Percentiles rank a stretch among this genome's conserved stretches.
Conservation (phyloP, 2,888 invertebrate genomes). For the Acanthacorydalis orientalis region DNA sequence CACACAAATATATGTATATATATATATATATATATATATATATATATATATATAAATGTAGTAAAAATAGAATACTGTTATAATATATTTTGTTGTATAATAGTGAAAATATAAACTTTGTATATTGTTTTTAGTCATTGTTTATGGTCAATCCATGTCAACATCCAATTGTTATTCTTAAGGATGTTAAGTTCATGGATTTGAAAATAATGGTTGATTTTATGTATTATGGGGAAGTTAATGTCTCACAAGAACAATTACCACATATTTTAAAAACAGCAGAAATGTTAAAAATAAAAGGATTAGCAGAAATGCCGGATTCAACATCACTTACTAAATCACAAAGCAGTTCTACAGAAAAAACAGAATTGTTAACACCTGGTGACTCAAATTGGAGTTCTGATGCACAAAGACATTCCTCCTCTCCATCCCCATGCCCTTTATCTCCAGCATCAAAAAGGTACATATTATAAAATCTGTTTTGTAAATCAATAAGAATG, state of each 20-base stretch:
- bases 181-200: constrained; percentile 74
- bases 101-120: background rate
- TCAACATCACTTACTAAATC: constrained; percentile 56
- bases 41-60: too few species aligned
- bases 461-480: constrained; percentile 12
- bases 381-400: constrained; percentile 38
- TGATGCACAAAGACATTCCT: constrained; percentile 37
- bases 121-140: constrained; percentile 42
- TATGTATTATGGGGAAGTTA: constrained; percentile 86
- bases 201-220: constrained; percentile 79
- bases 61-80: too few species aligned
- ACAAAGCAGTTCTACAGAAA: constrained; percentile 36
- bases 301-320: constrained; percentile 73
- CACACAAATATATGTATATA: too few species aligned
- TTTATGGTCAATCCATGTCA: constrained; percentile 76
- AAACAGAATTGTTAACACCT: constrained; percentile 34
- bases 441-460: constrained; percentile 30
- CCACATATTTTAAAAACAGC: constrained; percentile 68
- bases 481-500: background rate
- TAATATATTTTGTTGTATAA: background rate
- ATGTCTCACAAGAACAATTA: constrained; percentile 76
- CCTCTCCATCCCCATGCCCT: constrained; percentile 44
- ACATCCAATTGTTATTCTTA: constrained; percentile 78
- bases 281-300: constrained; percentile 75
- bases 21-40: too few species aligned